phyloP scores from a whole-genome alignment of 2,113 vertebrate species.

The Hippocampus mohnikei region DNA sequence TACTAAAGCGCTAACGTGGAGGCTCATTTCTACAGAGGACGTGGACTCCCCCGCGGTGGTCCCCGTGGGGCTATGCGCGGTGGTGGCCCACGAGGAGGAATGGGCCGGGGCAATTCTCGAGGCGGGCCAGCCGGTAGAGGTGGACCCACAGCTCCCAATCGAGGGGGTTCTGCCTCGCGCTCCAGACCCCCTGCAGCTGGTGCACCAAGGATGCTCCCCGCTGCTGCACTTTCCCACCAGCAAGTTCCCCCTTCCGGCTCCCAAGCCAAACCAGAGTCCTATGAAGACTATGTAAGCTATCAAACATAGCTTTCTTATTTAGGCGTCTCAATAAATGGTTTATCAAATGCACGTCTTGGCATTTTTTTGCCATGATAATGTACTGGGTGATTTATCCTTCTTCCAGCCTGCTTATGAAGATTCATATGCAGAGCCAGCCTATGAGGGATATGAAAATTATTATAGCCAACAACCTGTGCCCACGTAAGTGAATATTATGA shows the following conservation, averaged over 20 bases:
- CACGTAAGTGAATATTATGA: constrained; percentile 75
- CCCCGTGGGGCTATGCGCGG: constrained; percentile 82
- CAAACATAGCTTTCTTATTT: constrained; percentile 4
- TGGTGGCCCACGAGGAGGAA: constrained; percentile 80
- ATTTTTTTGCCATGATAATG: constrained; percentile 2
- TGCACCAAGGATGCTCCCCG: constrained; percentile 85
- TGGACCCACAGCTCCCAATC: constrained; percentile 74
- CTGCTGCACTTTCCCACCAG: constrained; percentile 70
- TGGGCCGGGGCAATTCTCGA: constrained; percentile 77
- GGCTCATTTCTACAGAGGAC: constrained; percentile 69
- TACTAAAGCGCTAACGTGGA: neutral
- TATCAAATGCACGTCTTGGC: neutral
- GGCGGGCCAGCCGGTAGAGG: constrained; percentile 81
- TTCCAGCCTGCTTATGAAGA: constrained; percentile 86
- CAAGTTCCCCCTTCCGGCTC: constrained; percentile 62
- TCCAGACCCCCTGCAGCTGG: constrained; percentile 79
- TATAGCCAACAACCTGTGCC: constrained; percentile 87
- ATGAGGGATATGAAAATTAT: constrained; percentile 90
- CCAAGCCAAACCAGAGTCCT: constrained; percentile 77
- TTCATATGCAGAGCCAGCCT: constrained; percentile 83
- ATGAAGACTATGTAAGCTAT: constrained; percentile 88
- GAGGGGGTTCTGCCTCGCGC: constrained; percentile 80
- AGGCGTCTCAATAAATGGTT: constrained; percentile 6
- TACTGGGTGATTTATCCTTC: neutral
- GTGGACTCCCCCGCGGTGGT: constrained; percentile 83